Evolutionary conservation across 2,888 invertebrate species (phyloP).

Genomic region (Caenorhabditis doughertyi): DNA sequence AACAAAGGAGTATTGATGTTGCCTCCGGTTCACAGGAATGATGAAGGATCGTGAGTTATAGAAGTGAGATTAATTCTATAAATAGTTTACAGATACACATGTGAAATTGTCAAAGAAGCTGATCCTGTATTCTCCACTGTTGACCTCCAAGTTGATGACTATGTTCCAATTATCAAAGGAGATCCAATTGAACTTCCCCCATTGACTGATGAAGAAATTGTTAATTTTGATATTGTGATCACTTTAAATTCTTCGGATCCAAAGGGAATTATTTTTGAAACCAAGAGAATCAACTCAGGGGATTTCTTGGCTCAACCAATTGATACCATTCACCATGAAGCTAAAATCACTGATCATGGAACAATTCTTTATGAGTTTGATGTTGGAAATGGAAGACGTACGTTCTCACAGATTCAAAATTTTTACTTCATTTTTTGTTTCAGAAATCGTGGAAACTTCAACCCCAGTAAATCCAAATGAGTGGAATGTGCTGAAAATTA

Average conservation of each 20-base stretch:
- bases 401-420: not conserved
- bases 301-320: constrained; percentile 38
- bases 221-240: constrained; percentile 71
- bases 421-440: not conserved
- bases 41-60: constrained; percentile 69
- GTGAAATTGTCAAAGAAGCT: constrained; percentile 63
- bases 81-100: constrained; percentile 62
- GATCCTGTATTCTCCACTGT: constrained; percentile 61
- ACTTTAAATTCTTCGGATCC: constrained; percentile 69
- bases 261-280: constrained; percentile 67
- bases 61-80: not conserved
- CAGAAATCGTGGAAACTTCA: constrained; percentile 63
- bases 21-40: constrained; percentile 57
- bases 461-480: constrained; percentile 65
- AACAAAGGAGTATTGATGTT: constrained; percentile 69
- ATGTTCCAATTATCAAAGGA: constrained; percentile 76
- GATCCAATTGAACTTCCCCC: constrained; percentile 75
- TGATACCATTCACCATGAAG: constrained; percentile 60
- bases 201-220: constrained; percentile 71
- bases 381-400: constrained; percentile 74
- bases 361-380: constrained; percentile 76
- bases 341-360: constrained; percentile 66
- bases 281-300: constrained; percentile 43
- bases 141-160: constrained; percentile 77
- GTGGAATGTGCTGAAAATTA: constrained; percentile 74